These are phyloP conservation scores for Cyclura pinguis DNA, from an alignment of 2,797 vertebrate genomes.

Conservation along the genomic window DNA sequence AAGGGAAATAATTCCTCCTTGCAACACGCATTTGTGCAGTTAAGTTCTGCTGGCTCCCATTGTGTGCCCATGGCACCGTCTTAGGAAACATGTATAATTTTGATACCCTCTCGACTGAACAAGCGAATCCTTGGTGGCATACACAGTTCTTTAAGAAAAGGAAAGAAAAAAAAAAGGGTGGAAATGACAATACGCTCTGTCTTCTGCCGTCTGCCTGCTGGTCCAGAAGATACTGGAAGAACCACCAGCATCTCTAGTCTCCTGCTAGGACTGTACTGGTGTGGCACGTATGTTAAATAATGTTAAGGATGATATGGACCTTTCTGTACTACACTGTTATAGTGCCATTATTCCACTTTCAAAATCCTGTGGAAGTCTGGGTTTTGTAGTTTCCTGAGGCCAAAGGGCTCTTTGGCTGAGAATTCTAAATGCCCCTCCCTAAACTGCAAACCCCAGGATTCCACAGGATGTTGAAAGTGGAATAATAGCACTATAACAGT, in stretches of 20 bases:
- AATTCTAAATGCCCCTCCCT: too few relatives aligned
- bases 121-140: not conserved
- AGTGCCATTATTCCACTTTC: too few relatives aligned
- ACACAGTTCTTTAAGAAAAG: not conserved
- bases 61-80: not conserved
- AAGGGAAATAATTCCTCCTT: not conserved
- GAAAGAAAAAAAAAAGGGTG: too few relatives aligned
- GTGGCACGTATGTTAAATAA: constrained; percentile 41
- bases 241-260: not conserved
- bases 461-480: too few relatives aligned
- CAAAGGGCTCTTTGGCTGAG: too few relatives aligned
- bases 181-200: not conserved
- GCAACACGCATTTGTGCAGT: not conserved
- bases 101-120: not conserved
- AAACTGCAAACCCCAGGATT: too few relatives aligned
- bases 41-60: not conserved
- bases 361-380: too few relatives aligned
- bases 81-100: not conserved
- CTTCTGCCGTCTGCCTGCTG: not conserved
- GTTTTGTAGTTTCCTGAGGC: too few relatives aligned
- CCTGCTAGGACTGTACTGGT: rapidly evolving
- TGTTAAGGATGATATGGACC: constrained; percentile 35
- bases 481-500: too few relatives aligned
- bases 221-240: not conserved
- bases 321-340: too few relatives aligned